Percentiles rank a stretch among this genome's conserved stretches.
Conservation (phyloP, 2,888 invertebrate genomes). For the Drepana falcataria region DNA sequence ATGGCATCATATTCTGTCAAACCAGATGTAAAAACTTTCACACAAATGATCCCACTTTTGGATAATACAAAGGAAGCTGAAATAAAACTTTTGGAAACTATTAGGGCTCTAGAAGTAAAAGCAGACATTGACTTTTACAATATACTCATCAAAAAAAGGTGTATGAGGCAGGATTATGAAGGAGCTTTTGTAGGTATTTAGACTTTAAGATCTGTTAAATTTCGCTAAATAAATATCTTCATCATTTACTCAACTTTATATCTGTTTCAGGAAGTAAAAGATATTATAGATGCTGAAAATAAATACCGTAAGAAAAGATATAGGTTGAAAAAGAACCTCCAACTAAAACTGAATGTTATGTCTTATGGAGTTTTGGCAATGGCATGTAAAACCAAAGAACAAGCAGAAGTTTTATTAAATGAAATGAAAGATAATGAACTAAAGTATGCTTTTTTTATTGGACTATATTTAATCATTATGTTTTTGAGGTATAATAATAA, state of each 20-base stretch:
- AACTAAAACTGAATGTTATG: conserved; percentile 83
- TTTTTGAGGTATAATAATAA: too few species aligned
- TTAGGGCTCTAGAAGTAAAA: conserved; percentile 79
- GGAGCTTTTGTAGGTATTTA: conserved; percentile 82
- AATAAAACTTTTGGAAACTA: conserved; percentile 80
- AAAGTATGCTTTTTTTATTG: conserved; percentile 59
- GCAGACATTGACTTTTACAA: conserved; percentile 92
- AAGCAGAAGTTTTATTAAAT: conserved; percentile 81
- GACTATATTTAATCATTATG: conserved; percentile 5
- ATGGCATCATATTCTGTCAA: conserved; percentile 83
- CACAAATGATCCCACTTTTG: conserved; percentile 85
- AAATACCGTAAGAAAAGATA: conserved; percentile 45
- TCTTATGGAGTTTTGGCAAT: conserved; percentile 93
- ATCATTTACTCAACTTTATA: neutral
- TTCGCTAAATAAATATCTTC: neutral
- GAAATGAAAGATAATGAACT: conserved; percentile 84
- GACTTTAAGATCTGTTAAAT: neutral
- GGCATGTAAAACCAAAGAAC: conserved; percentile 82
- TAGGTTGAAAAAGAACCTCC: conserved; percentile 57
- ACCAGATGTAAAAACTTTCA: conserved; percentile 89
- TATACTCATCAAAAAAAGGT: conserved; percentile 89
- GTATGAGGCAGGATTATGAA: conserved; percentile 82
- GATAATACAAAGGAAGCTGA: conserved; percentile 84
- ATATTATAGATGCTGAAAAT: conserved; percentile 74
- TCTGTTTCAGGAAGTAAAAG: conserved; percentile 71